These are phyloP conservation scores for Dendrolimus houi DNA, from an alignment of 2,888 invertebrate species.

Conservation along the genomic window DNA sequence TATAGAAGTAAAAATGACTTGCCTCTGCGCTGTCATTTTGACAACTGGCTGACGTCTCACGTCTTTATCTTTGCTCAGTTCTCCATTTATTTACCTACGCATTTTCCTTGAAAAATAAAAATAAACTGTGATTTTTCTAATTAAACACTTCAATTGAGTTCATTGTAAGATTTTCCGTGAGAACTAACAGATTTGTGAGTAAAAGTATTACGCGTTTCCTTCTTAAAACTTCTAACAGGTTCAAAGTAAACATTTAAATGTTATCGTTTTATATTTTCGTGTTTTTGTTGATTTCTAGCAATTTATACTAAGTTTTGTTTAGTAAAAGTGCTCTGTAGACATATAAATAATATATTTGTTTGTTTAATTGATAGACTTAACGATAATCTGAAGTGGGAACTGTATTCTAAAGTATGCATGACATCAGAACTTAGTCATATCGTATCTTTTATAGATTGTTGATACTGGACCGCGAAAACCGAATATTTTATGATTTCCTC, in stretches of 20 bases:
- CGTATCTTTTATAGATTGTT: slow-evolving; percentile 9
- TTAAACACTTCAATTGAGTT: background rate
- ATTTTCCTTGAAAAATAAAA: slow-evolving; percentile 24
- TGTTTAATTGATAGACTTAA: background rate
- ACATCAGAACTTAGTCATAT: slow-evolving; percentile 53
- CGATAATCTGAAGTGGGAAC: background rate
- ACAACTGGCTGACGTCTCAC: slow-evolving; percentile 23
- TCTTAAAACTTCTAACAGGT: too few relatives aligned
- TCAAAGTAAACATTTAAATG: background rate
- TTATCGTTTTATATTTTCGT: background rate
- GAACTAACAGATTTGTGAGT: background rate
- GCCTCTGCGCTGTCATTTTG: slow-evolving; percentile 3
- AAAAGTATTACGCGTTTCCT: background rate
- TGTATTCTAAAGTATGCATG: slow-evolving; percentile 18
- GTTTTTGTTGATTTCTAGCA: background rate
- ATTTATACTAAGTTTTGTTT: background rate
- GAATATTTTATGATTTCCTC: background rate
- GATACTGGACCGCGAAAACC: slow-evolving; percentile 5
- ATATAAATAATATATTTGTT: background rate
- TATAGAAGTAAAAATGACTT: too few relatives aligned
- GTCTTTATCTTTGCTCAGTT: background rate
- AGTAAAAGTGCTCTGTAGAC: background rate
- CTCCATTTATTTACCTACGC: slow-evolving; percentile 36
- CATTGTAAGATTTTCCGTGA: background rate
- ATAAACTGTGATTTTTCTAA: slow-evolving; percentile 9